These are phyloP conservation scores for Rachycentron canadum DNA, from an alignment of 2,797 vertebrate species.

Conservation along the genomic window DNA sequence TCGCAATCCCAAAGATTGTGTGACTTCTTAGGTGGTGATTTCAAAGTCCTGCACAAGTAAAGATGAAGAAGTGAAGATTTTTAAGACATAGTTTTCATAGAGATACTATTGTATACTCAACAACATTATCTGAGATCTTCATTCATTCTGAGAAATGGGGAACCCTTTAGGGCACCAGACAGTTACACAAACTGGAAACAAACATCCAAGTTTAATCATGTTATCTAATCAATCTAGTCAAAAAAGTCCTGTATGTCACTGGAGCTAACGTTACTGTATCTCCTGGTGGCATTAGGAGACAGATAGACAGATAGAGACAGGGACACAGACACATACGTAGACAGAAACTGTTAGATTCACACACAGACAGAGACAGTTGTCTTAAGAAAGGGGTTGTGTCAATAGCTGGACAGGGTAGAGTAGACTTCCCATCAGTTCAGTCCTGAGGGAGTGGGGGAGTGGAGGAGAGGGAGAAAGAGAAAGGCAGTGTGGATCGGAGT, in stretches of 20 bases:
- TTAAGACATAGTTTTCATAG: no score
- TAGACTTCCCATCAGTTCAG: conserved; percentile 65
- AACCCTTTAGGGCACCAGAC: neutral
- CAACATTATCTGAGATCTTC: neutral
- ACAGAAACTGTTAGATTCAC: conserved; percentile 38
- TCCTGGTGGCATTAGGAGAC: conserved; percentile 6
- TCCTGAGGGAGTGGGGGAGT: conserved; percentile 45
- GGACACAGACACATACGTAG: conserved; percentile 12
- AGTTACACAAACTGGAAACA: neutral
- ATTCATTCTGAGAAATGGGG: neutral
- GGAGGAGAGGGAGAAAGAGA: conserved; percentile 30
- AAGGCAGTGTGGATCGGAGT: conserved; percentile 47
- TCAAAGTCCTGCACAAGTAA: neutral
- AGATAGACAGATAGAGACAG: conserved; percentile 15
- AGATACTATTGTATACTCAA: no score
- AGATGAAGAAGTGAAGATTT: neutral
- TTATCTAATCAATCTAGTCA: no score
- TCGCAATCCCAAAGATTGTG: neutral
- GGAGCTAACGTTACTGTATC: neutral
- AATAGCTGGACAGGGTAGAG: conserved; percentile 57
- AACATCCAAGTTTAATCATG: neutral
- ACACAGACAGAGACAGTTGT: conserved; percentile 38
- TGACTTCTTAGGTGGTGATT: neutral
- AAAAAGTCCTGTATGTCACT: conserved; percentile 6
- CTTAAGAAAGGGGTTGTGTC: conserved; percentile 42